Evolutionary conservation across 1,140 invertebrate genomes (phyloP).

Genomic region (Saccostrea echinata): DNA sequence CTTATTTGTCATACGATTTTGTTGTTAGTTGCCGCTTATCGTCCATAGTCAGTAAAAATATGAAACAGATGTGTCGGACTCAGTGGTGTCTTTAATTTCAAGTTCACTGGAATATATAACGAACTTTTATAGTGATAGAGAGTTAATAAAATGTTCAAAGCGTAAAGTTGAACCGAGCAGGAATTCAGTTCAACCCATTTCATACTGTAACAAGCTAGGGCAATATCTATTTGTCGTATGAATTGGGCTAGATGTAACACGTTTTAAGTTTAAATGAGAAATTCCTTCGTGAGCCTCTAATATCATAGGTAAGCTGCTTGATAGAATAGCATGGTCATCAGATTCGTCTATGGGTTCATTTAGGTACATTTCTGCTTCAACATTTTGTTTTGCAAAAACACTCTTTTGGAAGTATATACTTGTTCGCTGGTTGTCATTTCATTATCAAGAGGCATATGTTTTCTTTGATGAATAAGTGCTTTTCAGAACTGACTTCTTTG

Average conservation of each 20-base stretch:
- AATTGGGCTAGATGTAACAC: not conserved
- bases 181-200: too few relatives aligned
- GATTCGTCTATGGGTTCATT: not conserved
- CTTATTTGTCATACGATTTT: too few relatives aligned
- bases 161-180: too few relatives aligned
- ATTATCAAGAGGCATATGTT: not conserved
- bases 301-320: not conserved
- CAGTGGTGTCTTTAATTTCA: too few relatives aligned
- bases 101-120: too few relatives aligned
- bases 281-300: not conserved
- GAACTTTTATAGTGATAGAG: too few relatives aligned
- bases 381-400: constrained; percentile 17
- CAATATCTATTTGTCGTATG: not conserved
- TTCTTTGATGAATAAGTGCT: not conserved
- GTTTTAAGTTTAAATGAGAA: not conserved
- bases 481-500: not conserved
- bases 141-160: too few relatives aligned
- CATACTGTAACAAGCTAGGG: too few relatives aligned
- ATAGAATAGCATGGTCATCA: not conserved
- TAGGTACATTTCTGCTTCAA: constrained; percentile 13
- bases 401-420: constrained; percentile 2
- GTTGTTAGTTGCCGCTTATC: too few relatives aligned
- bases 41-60: too few relatives aligned
- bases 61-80: too few relatives aligned
- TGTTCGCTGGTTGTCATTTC: not conserved